A percentile compares a stretch with the other conserved stretches of the same genome.
These are phyloP conservation scores for Buathra laborator DNA, from an alignment of 2,888 invertebrate genomes.

Conservation along the genomic window DNA sequence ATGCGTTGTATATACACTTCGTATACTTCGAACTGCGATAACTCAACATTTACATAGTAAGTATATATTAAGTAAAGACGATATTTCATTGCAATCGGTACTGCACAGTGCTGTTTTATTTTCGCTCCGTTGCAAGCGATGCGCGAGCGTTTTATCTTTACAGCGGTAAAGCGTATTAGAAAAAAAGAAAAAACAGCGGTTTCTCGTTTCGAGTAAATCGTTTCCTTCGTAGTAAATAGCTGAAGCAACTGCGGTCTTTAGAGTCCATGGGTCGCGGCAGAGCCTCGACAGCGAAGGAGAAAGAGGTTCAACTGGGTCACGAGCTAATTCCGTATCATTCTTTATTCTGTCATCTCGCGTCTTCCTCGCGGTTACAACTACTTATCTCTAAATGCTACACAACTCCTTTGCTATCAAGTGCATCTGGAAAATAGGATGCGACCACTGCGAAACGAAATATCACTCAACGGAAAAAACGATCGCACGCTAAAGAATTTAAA, in stretches of 20 bases:
- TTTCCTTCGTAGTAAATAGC: too few species aligned
- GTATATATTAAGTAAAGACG: too few species aligned
- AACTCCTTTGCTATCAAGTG: background rate
- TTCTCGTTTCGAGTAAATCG: too few species aligned
- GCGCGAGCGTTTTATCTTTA: constrained; percentile 12
- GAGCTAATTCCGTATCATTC: constrained; percentile 54
- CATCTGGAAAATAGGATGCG: too few species aligned
- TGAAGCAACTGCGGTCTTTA: background rate
- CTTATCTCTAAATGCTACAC: constrained; percentile 6
- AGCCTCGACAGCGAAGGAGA: constrained; percentile 31
- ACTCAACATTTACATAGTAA: background rate
- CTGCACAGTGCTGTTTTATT: background rate
- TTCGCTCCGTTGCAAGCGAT: background rate
- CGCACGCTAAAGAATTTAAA: constrained; percentile 11
- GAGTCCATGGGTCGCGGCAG: background rate
- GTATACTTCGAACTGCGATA: background rate
- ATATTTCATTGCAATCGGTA: too few species aligned
- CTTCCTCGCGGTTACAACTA: constrained; percentile 9
- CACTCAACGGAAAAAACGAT: too few species aligned
- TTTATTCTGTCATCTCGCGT: constrained; percentile 33
- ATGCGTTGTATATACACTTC: background rate
- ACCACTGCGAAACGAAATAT: too few species aligned
- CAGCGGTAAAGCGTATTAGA: constrained; percentile 4
- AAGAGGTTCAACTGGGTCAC: constrained; percentile 49
- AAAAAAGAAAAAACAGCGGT: background rate